Evolutionary conservation across 37 sponge, comb jelly and placozoan species (phyloP), one percentile per base, ranked within the genome.

Genomic region (Ephydatia muelleri): DNA sequence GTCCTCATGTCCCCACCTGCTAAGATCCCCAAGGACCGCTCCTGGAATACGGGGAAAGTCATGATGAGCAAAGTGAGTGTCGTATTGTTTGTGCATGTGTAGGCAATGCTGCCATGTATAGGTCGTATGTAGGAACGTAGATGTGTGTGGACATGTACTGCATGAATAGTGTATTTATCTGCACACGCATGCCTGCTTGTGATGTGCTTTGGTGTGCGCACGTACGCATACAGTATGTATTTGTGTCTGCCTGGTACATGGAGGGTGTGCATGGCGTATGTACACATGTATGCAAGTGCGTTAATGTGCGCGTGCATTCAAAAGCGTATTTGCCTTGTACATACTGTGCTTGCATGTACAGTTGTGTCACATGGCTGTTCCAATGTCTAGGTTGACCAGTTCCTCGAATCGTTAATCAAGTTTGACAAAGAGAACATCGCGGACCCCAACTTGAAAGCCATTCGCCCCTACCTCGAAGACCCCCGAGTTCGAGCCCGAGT

Each of bases 401-500:
- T 98, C 77, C 76, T 98, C 25, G 99, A 98, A n/a, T 75, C 86
- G 5, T 78, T 98, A 8, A 80, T 98, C 35, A 88, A 90, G 68
- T 98, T 94, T 88, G 99, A 98, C 82, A 98, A 98, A 81, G 99
- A 98, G 84, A 96, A 98, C 72, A 98, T 98, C 49, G 77, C 80
- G 35, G 99, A 96, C 25, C 68, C 76, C 25, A 98, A 91, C 85
- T 83, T 94, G 47, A 96, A 96, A 75, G 99, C 97, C 49, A 84
- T 98, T 13, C 73, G 80, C 23, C 92, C 97, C 8, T 98, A 96
- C 75, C 88, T 98, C 23, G 75, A 83, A 27, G 77, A 96, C 68
- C 67, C n/a, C 79, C 31, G 95, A 98, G 23, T 98, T 98, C 83
- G 90, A 94, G 67, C 89, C 95, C 5, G 95, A 94, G 34, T 95